Conservation (phyloP, 2,888 invertebrate genomes). For the Cheilosia urbana region DNA sequence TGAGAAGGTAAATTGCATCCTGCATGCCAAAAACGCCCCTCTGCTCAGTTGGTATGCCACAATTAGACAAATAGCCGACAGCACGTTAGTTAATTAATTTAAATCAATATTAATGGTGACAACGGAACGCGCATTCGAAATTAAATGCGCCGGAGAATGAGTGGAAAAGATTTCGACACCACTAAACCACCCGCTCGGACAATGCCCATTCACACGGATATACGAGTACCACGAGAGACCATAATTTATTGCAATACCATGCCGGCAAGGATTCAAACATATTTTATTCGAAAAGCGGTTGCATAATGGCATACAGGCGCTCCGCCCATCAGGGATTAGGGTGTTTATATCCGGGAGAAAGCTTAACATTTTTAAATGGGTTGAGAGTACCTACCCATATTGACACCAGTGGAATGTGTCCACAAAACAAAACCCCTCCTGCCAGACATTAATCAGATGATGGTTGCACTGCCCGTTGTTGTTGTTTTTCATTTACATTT, state of each 20-base stretch:
- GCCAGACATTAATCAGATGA: constrained; percentile 34
- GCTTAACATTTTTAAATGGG: constrained; percentile 9
- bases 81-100: constrained; percentile 51
- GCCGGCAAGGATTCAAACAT: constrained; percentile 54
- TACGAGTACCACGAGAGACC: not conserved
- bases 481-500: constrained; percentile 1
- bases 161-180: constrained; percentile 24
- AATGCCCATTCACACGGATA: not conserved
- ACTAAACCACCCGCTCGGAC: not conserved
- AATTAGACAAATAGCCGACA: constrained; percentile 46
- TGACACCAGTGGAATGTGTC: constrained; percentile 39
- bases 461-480: constrained; percentile 8
- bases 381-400: not conserved
- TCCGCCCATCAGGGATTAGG: constrained; percentile 11
- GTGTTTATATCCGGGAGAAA: constrained; percentile 11
- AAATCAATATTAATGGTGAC: constrained; percentile 50
- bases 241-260: constrained; percentile 36
- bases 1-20: not conserved
- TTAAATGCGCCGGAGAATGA: constrained; percentile 10
- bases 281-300: constrained; percentile 54
- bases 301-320: constrained; percentile 7
- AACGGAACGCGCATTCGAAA: constrained; percentile 37
- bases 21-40: not conserved
- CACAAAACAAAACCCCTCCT: constrained; percentile 11
- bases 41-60: not conserved